phyloP scores from a whole-genome alignment of 2,888 invertebrate species.

The Syrphus vitripennis region DNA sequence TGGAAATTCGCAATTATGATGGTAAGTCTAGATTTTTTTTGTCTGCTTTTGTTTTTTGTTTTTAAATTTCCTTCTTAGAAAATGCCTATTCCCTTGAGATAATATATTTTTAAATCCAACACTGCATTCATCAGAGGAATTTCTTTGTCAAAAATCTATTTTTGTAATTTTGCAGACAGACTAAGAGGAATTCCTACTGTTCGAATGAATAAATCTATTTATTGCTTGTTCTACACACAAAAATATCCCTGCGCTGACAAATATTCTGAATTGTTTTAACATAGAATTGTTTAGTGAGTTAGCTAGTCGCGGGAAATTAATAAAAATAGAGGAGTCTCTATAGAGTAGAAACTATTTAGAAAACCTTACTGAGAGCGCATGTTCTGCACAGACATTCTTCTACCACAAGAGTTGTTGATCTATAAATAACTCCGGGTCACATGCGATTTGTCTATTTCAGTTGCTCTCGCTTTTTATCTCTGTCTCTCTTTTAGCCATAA shows the following conservation, averaged over 20 bases:
- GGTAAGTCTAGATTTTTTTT: slow-evolving; percentile 84
- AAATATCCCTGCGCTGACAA: slow-evolving; percentile 49
- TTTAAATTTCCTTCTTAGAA: background rate
- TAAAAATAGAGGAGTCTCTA: slow-evolving; percentile 34
- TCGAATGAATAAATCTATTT: slow-evolving; percentile 48
- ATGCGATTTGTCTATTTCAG: slow-evolving; percentile 23
- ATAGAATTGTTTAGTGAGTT: background rate
- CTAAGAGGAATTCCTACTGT: slow-evolving; percentile 42
- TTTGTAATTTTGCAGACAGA: slow-evolving; percentile 42
- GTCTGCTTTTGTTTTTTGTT: background rate
- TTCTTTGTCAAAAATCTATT: slow-evolving; percentile 43
- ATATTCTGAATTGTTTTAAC: slow-evolving; percentile 26
- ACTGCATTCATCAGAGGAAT: slow-evolving; percentile 26
- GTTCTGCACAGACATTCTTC: slow-evolving; percentile 25
- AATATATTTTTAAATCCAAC: slow-evolving; percentile 36
- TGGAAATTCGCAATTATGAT: slow-evolving; percentile 92
- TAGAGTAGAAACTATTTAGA: slow-evolving; percentile 28
- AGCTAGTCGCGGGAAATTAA: background rate
- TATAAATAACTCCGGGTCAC: slow-evolving; percentile 65
- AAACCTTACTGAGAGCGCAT: slow-evolving; percentile 48
- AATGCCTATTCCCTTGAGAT: slow-evolving; percentile 13
- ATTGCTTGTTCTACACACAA: slow-evolving; percentile 42
- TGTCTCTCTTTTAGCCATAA: background rate
- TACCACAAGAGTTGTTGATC: slow-evolving; percentile 16
- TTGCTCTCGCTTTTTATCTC: background rate